Evolutionary conservation across 2,888 invertebrate species (phyloP).

Genomic region (Hypercompe scribonia): DNA sequence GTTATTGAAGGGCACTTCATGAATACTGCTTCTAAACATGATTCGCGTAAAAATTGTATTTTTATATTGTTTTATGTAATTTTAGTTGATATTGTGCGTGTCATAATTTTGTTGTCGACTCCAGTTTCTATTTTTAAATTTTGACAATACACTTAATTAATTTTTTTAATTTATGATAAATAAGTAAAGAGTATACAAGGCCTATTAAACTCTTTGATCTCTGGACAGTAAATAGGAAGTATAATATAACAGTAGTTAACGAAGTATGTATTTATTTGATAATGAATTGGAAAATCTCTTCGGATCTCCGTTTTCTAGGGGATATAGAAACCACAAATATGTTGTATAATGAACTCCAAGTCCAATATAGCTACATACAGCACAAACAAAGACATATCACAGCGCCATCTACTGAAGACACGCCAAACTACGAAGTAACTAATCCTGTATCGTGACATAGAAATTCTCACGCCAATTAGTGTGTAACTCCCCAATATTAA

Average conservation of each 20-base stretch:
- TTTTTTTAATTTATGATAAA: neutral
- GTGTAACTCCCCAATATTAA: too few species aligned
- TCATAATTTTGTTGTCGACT: conserved; percentile 7
- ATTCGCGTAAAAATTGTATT: conserved; percentile 21
- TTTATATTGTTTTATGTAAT: conserved; percentile 32
- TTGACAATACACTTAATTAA: neutral
- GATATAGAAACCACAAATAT: too few species aligned
- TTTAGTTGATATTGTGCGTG: neutral
- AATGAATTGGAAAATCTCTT: too few species aligned
- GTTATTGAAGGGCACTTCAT: conserved; percentile 24
- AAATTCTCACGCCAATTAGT: too few species aligned
- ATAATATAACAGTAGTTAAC: neutral
- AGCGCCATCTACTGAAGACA: too few species aligned
- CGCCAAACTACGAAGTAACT: too few species aligned
- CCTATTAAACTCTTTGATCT: neutral
- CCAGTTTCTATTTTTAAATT: conserved; percentile 28
- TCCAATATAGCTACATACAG: too few species aligned
- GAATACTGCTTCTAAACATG: conserved; percentile 28
- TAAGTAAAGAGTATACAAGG: neutral
- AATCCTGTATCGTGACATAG: too few species aligned
- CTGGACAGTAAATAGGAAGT: neutral
- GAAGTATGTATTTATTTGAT: too few species aligned
- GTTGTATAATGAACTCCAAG: too few species aligned
- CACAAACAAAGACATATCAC: too few species aligned
- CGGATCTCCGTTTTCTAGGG: too few species aligned